Conservation (phyloP, 2,888 invertebrate genomes). For the Fabriciana adippe region DNA sequence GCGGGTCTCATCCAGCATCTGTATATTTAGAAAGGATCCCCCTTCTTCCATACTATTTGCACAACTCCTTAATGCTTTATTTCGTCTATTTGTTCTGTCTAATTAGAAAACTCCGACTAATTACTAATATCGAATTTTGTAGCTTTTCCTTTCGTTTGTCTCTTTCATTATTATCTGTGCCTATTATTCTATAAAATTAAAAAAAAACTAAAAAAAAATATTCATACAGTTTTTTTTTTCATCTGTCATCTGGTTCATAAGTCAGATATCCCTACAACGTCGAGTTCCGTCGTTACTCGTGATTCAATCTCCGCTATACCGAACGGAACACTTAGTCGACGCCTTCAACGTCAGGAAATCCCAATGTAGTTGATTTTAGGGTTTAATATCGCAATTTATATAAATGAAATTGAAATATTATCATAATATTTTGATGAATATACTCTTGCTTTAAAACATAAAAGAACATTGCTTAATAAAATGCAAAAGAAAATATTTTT, state of each 20-base stretch:
- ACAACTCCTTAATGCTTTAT: conserved; percentile 80
- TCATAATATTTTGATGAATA: conserved; percentile 1
- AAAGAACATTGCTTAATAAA: no score
- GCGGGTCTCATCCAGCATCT: conserved; percentile 30
- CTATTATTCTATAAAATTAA: neutral
- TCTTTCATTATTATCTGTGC: conserved; percentile 21
- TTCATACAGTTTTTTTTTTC: neutral
- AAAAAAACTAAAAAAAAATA: neutral
- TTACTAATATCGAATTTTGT: conserved; percentile 71
- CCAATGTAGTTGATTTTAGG: conserved; percentile 4
- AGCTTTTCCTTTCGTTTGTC: conserved; percentile 50
- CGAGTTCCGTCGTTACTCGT: conserved; percentile 23
- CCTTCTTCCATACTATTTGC: conserved; percentile 73
- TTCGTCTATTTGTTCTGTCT: conserved; percentile 78
- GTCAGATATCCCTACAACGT: conserved; percentile 16
- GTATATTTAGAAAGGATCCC: conserved; percentile 43
- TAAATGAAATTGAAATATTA: conserved; percentile 9
- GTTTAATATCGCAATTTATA: conserved; percentile 6
- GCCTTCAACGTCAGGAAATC: conserved; percentile 19
- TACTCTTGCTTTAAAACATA: neutral
- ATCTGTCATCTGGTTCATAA: conserved; percentile 4
- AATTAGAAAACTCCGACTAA: conserved; percentile 80
- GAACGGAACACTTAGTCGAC: conserved; percentile 29
- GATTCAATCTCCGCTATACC: conserved; percentile 35
- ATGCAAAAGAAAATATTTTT: no score